phyloP scores from a whole-genome alignment of 2,888 invertebrate species.

The Patella pellucida region DNA sequence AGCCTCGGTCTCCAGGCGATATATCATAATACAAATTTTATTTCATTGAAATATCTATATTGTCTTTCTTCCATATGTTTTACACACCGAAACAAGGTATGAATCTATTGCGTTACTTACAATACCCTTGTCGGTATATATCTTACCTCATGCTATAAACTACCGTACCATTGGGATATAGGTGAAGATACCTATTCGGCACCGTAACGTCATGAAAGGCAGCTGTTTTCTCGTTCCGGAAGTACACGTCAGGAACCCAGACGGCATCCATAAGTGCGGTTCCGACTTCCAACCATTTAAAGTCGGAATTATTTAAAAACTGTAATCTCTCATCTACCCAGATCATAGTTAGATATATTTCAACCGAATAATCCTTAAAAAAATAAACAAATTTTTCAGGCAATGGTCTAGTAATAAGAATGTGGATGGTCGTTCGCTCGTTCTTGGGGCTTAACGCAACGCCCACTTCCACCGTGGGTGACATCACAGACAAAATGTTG shows the following conservation, averaged over 20 bases:
- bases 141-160: constrained; percentile 50
- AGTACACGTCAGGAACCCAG: constrained; percentile 65
- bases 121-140: not conserved
- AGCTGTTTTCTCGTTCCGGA: constrained; percentile 63
- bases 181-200: constrained; percentile 61
- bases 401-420: too few species aligned
- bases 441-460: too few species aligned
- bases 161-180: constrained; percentile 56
- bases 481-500: too few species aligned
- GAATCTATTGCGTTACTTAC: too few species aligned
- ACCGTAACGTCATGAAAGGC: constrained; percentile 61
- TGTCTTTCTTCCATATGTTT: too few species aligned
- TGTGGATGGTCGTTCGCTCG: too few species aligned
- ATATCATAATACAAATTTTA: not conserved
- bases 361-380: constrained; percentile 55
- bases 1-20: too few species aligned
- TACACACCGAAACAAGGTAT: too few species aligned
- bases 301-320: constrained; percentile 37
- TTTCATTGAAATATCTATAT: too few species aligned
- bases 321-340: constrained; percentile 53
- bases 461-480: too few species aligned
- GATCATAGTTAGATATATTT: constrained; percentile 53
- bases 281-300: constrained; percentile 56
- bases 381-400: not conserved
- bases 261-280: constrained; percentile 52